Conservation (phyloP, 2,888 invertebrate genomes). For the Luperina testacea region DNA sequence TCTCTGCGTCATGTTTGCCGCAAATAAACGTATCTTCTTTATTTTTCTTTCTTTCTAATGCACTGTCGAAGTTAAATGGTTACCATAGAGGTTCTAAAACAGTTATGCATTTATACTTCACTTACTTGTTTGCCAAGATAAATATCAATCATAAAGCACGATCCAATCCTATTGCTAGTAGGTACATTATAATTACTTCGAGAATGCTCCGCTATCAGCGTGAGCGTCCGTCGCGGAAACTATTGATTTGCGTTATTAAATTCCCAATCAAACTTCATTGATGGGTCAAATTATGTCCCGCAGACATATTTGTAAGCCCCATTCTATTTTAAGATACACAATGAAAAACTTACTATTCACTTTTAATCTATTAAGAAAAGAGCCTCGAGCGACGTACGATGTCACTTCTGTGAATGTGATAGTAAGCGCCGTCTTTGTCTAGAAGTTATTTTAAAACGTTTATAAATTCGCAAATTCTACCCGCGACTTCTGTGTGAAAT, state of each 20-base stretch:
- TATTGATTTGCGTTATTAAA: constrained; percentile 26
- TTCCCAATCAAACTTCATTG: constrained; percentile 26
- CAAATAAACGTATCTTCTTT: background rate
- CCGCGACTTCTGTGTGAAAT: too few relatives aligned
- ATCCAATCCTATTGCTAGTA: constrained; percentile 7
- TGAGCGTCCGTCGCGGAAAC: constrained; percentile 8
- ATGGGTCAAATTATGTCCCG: constrained; percentile 17
- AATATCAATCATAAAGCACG: background rate
- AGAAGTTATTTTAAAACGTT: too few relatives aligned
- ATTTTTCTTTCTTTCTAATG: background rate
- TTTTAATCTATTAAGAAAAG: background rate
- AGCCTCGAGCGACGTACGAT: background rate
- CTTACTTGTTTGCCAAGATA: too few relatives aligned
- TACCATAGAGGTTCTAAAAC: background rate
- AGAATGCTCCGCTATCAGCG: constrained; percentile 6
- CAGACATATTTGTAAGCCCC: background rate
- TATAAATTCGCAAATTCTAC: too few relatives aligned
- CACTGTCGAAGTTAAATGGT: background rate
- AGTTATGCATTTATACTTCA: background rate
- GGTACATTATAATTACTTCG: constrained; percentile 11
- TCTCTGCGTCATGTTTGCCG: background rate
- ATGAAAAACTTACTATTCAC: background rate
- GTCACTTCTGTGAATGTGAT: background rate
- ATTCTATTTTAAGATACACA: background rate
- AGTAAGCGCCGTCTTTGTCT: background rate